Percentiles rank a stretch among this genome's conserved stretches.
Conservation (phyloP, 2,113 vertebrate species). For the Morone saxatilis region DNA sequence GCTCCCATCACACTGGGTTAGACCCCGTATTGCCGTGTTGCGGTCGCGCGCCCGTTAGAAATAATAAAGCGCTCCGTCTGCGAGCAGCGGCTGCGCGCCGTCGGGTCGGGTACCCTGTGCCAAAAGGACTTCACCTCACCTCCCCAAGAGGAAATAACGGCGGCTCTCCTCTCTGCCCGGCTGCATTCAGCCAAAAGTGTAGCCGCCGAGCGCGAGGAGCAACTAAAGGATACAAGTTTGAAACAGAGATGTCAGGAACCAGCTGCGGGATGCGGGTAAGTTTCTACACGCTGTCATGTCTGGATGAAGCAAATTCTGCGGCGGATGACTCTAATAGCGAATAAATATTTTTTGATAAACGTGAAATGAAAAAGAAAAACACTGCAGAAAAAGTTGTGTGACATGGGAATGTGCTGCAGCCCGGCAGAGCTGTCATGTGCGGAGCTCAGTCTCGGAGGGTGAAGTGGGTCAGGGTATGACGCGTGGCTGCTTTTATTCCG, state of each 20-base stretch:
- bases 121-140: constrained; percentile 64
- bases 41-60: constrained; percentile 43
- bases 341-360: not conserved
- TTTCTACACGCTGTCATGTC: constrained; percentile 25
- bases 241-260: constrained; percentile 40
- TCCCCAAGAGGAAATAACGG: constrained; percentile 35
- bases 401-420: not conserved
- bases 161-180: constrained; percentile 14
- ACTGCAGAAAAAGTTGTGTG: constrained; percentile 25
- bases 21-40: constrained; percentile 51
- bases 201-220: constrained; percentile 20
- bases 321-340: no score
- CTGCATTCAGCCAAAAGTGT: constrained; percentile 33
- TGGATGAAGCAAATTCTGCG: not conserved
- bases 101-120: constrained; percentile 58
- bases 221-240: constrained; percentile 41
- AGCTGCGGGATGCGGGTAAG: constrained; percentile 67
- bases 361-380: not conserved
- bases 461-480: constrained; percentile 44
- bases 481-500: constrained; percentile 27
- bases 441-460: not conserved
- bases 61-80: constrained; percentile 41
- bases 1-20: constrained; percentile 53
- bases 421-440: not conserved
- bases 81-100: constrained; percentile 53